phyloP scores from a whole-genome alignment of 2,113 vertebrate genomes.

The Otis tarda region DNA sequence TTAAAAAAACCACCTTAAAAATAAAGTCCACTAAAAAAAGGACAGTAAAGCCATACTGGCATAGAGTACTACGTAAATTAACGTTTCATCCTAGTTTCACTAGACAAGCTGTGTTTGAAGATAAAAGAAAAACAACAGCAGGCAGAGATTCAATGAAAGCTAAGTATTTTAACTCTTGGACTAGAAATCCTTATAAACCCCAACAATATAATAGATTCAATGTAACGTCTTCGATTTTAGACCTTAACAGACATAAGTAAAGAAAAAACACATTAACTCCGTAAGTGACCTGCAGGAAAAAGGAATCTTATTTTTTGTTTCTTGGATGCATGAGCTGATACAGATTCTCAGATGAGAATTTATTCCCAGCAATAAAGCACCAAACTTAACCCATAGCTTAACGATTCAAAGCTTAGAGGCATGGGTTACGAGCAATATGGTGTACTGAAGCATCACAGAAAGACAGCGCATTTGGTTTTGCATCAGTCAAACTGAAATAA shows the following conservation, averaged over 20 bases:
- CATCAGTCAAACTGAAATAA: background rate
- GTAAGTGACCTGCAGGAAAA: background rate
- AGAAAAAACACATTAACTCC: background rate
- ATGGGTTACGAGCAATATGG: fast-evolving
- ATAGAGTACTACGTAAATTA: background rate
- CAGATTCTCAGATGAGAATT: background rate
- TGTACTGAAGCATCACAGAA: background rate
- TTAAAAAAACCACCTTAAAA: background rate
- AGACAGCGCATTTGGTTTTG: background rate
- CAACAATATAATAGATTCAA: background rate
- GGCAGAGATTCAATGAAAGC: background rate
- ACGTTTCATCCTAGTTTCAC: background rate
- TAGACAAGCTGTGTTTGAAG: background rate
- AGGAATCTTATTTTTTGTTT: background rate
- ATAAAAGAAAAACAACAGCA: background rate
- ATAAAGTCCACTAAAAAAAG: background rate
- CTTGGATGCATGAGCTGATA: background rate
- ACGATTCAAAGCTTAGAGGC: background rate
- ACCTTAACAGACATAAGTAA: background rate
- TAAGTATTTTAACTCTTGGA: background rate
- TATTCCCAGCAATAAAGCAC: background rate
- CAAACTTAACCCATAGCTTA: background rate
- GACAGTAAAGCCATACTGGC: background rate
- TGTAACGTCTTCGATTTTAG: background rate
- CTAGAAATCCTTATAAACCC: background rate